A percentile compares a stretch with the other conserved stretches of the same genome.
Conservation (phyloP, 37 sponge, comb jelly and placozoan genomes). For the Aplysina aerophoba region DNA sequence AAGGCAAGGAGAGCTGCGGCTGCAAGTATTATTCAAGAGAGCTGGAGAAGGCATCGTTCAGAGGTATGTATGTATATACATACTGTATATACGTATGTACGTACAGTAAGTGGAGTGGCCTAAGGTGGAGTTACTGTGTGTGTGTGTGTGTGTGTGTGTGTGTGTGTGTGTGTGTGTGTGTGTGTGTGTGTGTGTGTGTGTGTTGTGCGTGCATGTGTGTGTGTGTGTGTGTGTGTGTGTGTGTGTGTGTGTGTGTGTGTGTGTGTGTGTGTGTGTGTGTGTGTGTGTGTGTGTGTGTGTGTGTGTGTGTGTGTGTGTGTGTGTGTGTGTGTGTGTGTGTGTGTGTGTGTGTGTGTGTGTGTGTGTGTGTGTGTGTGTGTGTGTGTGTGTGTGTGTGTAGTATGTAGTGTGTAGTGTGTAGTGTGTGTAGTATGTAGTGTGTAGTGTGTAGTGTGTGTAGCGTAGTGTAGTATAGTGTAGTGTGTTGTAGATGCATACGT, state of each 20-base stretch:
- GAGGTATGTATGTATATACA: not conserved
- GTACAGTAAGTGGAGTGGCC: no score
- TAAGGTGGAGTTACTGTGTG: not conserved
- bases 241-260: conserved; percentile 35
- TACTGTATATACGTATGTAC: not conserved
- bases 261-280: conserved; percentile 33
- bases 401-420: no score
- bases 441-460: no score
- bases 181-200: not conserved
- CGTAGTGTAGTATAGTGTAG: no score
- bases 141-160: conserved; percentile 4
- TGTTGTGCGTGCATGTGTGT: not conserved
- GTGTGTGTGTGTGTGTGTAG: no score
- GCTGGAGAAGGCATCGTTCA: conserved; percentile 48
- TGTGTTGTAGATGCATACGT: no score
- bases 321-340: conserved; percentile 13
- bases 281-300: conserved; percentile 26
- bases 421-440: no score
- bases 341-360: conserved; percentile 12
- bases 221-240: conserved; percentile 25
- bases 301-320: conserved; percentile 19
- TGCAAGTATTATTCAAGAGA: conserved; percentile 37
- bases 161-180: not conserved
- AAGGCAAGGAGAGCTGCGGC: conserved; percentile 27
- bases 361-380: not conserved